Evolutionary conservation across 2,797 vertebrate species (phyloP), one percentile per base, ranked within the genome.

Genomic region (Chelonia mydas): DNA sequence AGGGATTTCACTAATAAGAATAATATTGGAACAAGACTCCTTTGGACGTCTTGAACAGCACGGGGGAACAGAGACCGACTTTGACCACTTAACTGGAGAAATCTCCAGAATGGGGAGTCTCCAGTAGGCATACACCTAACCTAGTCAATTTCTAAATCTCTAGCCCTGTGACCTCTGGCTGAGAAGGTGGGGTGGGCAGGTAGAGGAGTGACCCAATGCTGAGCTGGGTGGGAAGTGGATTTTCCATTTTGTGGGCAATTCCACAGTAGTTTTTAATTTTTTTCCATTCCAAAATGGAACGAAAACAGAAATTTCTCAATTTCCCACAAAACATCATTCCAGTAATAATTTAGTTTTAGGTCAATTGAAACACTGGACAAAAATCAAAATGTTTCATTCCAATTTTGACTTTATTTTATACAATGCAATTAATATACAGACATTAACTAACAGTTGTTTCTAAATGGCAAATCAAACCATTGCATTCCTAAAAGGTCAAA

Each of bases 341-440:
- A 33, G 15, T 61, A 16, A 61, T 61, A 61, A 61, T 16, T 61
- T 15, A 41, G 68, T 45, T 83, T n/a, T 47, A 31, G n/a, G 59
- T n/a, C 80, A 28, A 19, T 27, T 1, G 2, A 37, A 78, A 19
- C 7, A 23, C 12, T 41, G 25, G n/a, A 45, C 6, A 21, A 37
- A 41, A 17, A 8, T 1, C 0, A 6, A 49, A 59, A 19, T 12
- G 16, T 53, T 55, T 4, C 74, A 50, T 33, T 77, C 47, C 47
- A 2, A 28, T 55, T 72, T 65, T 78, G 49, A 25, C 72, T 0
- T 2, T 4, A 0, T 1, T n/a, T 8, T 0, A 1, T 19, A 72
- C 19, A 72, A 16, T 8, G 16, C 15, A 17, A 61, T 33, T 61
- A 33, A 17, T 16, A 16, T 61, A 61, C 54, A 54, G 54, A 33